Conservation (phyloP, 2,113 vertebrate species). For the Azemiops feae region DNA sequence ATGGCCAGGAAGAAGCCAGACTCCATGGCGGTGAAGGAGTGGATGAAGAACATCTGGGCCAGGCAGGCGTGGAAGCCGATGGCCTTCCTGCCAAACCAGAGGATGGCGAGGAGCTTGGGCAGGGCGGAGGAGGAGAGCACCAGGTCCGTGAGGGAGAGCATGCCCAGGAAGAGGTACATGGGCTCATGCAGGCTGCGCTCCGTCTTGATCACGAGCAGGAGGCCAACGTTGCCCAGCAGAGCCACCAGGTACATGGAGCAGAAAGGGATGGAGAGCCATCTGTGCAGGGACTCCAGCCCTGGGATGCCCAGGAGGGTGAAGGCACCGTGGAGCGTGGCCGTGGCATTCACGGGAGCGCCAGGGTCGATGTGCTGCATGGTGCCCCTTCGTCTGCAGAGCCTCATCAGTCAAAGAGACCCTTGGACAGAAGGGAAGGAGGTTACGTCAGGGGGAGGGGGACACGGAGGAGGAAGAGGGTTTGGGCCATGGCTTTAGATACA, state of each 20-base stretch:
- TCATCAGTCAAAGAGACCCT: background rate
- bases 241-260: constrained; percentile 46
- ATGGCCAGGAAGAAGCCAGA: background rate
- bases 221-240: constrained; percentile 34
- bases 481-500: background rate
- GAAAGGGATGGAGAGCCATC: background rate
- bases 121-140: rapidly evolving
- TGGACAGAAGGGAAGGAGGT: background rate
- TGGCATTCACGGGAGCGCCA: background rate
- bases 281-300: constrained; percentile 9
- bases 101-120: constrained; percentile 40
- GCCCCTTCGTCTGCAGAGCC: background rate
- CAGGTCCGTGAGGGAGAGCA: background rate
- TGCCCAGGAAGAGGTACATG: constrained; percentile 22
- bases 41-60: background rate
- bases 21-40: background rate
- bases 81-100: constrained; percentile 42
- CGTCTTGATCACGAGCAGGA: background rate
- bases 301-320: constrained; percentile 32
- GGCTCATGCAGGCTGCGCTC: constrained; percentile 47
- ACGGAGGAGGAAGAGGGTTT: no score
- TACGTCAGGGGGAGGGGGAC: background rate
- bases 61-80: constrained; percentile 50
- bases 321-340: rapidly evolving
- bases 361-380: background rate